Evolutionary conservation across 2,888 invertebrate species (phyloP), one percentile per base, ranked within the genome.

Genomic region (Pachymerium ferrugineum): DNA sequence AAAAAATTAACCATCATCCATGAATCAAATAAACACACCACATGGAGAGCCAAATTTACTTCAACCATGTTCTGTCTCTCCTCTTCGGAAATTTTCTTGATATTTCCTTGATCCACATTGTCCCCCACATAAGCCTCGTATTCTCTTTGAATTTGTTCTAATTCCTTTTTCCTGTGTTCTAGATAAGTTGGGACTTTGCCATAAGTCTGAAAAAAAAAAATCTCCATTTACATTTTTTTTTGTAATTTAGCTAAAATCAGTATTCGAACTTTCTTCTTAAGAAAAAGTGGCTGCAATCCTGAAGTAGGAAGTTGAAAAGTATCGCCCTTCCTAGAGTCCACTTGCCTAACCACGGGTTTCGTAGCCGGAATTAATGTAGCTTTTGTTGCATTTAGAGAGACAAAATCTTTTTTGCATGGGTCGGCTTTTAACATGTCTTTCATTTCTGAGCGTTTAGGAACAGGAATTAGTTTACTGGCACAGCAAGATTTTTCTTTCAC

Each of bases 161-260:
- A 80, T 70, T 83, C 82, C 12, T 81, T 79, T 76, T 82, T 81
- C 38, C 83, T 78, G 84, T 76, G 87, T 80, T 74, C 88, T 81
- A 84, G 77, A 76, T 92, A 92, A 1, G 83, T 81, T 0, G 93
- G 92, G 78, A 89, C 86, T 80, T 87, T 87, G 0, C 91, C 92
- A 79, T 88, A 92, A 69, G 83, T 82, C 82, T 74, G n/a, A n/a
- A n/a, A n/a, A n/a, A n/a, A n/a, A n/a, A n/a, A n/a, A n/a, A n/a
- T n/a, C n/a, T n/a, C n/a, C n/a, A n/a, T n/a, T n/a, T n/a, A n/a
- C n/a, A n/a, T n/a, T n/a, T n/a, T n/a, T n/a, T n/a, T n/a, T n/a
- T n/a, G n/a, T n/a, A n/a, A n/a, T n/a, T n/a, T n/a, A 2, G n/a
- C 10, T 8, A 28, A 67, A 67, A 16, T 19, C 67, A n/a, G n/a